Conservation (phyloP, 2,888 invertebrate species). For the Acanthosepion lycidas region DNA sequence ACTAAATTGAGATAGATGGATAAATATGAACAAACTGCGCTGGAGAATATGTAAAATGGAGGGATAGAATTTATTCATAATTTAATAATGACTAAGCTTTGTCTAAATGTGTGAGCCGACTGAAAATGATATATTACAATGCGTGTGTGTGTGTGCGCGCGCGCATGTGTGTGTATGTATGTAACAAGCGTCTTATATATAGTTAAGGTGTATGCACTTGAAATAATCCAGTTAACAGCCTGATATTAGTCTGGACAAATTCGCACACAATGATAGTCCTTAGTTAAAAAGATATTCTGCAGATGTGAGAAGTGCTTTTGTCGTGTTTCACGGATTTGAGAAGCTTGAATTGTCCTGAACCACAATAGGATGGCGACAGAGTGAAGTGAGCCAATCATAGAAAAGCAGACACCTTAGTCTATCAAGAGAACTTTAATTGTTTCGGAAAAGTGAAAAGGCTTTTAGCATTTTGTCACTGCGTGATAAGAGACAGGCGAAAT, state of each 20-base stretch:
- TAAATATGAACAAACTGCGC: too few relatives aligned
- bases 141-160: not conserved
- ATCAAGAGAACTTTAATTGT: not conserved
- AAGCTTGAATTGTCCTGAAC: not conserved
- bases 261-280: not conserved
- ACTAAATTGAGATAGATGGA: too few relatives aligned
- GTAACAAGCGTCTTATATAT: not conserved
- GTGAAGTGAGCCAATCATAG: not conserved
- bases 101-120: too few relatives aligned
- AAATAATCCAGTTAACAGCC: not conserved
- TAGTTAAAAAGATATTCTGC: not conserved
- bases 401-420: not conserved
- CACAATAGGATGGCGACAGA: constrained; percentile 23
- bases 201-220: constrained; percentile 6
- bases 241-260: constrained; percentile 21
- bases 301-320: not conserved
- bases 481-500: not conserved
- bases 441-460: not conserved
- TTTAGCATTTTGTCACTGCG: not conserved
- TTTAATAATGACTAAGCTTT: too few relatives aligned
- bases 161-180: not conserved
- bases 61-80: too few relatives aligned
- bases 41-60: too few relatives aligned
- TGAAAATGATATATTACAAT: too few relatives aligned
- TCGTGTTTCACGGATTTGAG: not conserved